Evolutionary conservation across 1,140 invertebrate genomes (phyloP), one percentile per base, ranked within the genome.

Genomic region (Aphelinus atriplicis): DNA sequence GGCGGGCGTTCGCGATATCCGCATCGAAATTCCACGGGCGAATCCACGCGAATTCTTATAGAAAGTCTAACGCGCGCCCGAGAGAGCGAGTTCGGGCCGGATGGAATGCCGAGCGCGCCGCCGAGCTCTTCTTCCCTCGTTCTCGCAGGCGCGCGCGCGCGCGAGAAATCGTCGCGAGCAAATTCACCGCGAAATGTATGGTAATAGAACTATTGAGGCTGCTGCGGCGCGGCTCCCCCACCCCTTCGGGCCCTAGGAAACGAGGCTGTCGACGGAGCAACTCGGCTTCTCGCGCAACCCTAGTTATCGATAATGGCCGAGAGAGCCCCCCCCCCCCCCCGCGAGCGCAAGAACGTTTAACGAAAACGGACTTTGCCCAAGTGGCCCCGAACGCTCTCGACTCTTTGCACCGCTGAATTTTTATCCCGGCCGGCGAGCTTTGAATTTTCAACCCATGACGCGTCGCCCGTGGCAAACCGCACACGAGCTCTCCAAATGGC

Each of bases 141-240:
- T 63, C 75, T 64, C 65, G 69, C 74, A 26, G 26, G 26, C 26
- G 26, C 26, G 26, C 65, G 26, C 26, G 26, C 26, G 26, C 65
- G 71, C 56, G 71, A 58, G 46, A 53, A 53, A 74, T 66, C 47
- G 71, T 61, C 56, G 75, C 78, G 56, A 75, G 79, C 79, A 81
- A 81, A 81, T 81, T 81, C 78, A 81, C 79, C 79, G 79, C 76
- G 69, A 80, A 81, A 81, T 80, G 77, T 81, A 81, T 81, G 79
- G 78, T 81, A 81, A 81, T 81, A 74, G 76, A 79, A 78, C 78
- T 75, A 79, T 81, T 70, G 79, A 68, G 69, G 70, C 65, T 65
- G 77, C 72, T 78, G 77, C 77, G 71, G 60, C 60, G 61, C 68
- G 26, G 26, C 26, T 26, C 26, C 26, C 26, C 26, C 26, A 26